phyloP scores from a whole-genome alignment of 2,797 vertebrate species.

The Anabacerthia variegaticeps region DNA sequence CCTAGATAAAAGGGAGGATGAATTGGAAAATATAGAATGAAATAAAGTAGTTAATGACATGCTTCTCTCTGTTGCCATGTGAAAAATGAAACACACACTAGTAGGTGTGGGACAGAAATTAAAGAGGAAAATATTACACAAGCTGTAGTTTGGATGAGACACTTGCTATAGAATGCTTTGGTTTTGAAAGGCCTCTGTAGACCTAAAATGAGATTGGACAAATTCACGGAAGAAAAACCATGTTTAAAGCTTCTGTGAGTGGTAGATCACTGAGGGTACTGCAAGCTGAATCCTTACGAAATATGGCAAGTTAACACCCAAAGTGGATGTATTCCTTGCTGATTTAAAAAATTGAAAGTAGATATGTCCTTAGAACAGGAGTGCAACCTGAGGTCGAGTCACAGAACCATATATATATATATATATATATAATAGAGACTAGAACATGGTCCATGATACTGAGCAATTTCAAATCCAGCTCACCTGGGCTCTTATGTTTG shows the following conservation, averaged over 20 bases:
- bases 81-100: neutral
- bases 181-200: neutral
- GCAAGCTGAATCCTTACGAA: neutral
- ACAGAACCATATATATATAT: accelerated
- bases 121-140: neutral
- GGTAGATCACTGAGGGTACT: neutral
- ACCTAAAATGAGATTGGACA: neutral
- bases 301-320: neutral
- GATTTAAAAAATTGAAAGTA: neutral
- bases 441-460: neutral
- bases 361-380: neutral
- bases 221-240: neutral
- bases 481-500: neutral
- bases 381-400: neutral
- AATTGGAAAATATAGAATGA: neutral
- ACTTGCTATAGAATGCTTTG: neutral
- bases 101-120: neutral
- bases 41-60: neutral
- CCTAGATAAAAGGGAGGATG: neutral
- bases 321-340: neutral
- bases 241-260: neutral
- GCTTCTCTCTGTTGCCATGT: neutral
- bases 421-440: neutral
- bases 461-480: neutral
- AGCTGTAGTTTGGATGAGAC: neutral